Conservation (phyloP, 1,140 invertebrate genomes). For the Drosophila ercepeae region DNA sequence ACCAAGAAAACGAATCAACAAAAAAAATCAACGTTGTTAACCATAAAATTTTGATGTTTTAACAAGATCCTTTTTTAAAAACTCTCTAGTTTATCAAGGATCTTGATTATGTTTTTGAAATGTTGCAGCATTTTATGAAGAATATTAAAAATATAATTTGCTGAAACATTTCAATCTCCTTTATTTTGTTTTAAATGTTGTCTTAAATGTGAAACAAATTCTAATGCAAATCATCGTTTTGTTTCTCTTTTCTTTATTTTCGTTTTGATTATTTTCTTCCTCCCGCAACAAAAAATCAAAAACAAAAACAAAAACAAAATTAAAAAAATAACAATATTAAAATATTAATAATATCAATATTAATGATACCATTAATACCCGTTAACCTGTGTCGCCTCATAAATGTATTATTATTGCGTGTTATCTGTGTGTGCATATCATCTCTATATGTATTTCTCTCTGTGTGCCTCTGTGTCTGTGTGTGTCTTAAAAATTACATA, state of each 20-base stretch:
- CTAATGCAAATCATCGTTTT: slow-evolving; percentile 32
- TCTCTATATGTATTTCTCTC: slow-evolving; percentile 25
- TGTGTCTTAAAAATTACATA: slow-evolving; percentile 17
- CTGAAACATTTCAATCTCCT: background rate
- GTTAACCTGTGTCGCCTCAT: slow-evolving; percentile 40
- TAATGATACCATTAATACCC: background rate
- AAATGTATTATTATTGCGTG: slow-evolving; percentile 42
- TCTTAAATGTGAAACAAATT: slow-evolving; percentile 32
- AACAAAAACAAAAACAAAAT: slow-evolving; percentile 6
- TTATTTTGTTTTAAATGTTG: slow-evolving; percentile 18
- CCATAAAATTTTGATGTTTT: too few species aligned
- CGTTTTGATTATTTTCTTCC: slow-evolving; percentile 13
- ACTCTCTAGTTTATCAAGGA: too few species aligned
- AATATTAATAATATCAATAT: background rate
- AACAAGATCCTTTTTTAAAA: too few species aligned
- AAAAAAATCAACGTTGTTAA: too few species aligned
- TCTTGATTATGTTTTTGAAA: too few species aligned
- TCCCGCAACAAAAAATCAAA: slow-evolving; percentile 13
- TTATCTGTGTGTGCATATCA: slow-evolving; percentile 47
- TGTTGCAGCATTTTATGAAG: background rate
- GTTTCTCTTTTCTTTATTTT: slow-evolving; percentile 35
- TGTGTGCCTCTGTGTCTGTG: slow-evolving; percentile 12
- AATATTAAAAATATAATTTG: background rate
- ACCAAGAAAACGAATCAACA: slow-evolving; percentile 7
- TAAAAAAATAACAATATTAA: slow-evolving; percentile 1